phyloP scores from a whole-genome alignment of 2,888 invertebrate genomes.

The Merodon equestris region DNA sequence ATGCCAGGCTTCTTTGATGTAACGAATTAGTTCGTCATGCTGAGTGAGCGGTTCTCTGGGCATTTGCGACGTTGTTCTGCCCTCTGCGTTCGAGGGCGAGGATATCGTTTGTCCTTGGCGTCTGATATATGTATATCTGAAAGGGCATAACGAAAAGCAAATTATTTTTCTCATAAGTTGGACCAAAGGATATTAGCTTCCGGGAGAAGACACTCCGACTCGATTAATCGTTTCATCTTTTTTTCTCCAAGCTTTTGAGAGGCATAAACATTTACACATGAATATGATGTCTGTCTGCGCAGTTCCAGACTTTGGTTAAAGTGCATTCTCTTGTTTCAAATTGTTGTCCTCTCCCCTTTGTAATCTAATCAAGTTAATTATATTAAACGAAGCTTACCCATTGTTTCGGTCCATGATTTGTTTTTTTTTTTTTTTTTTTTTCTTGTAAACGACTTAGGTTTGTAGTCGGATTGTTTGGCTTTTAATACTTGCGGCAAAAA shows the following conservation, averaged over 20 bases:
- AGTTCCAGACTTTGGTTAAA: no score
- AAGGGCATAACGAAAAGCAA: slow-evolving; percentile 26
- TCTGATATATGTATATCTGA: slow-evolving; percentile 76
- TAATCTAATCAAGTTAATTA: no score
- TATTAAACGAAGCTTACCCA: slow-evolving; percentile 71
- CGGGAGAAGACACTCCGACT: no score
- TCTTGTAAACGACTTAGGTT: slow-evolving; percentile 27
- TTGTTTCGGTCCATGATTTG: slow-evolving; percentile 75
- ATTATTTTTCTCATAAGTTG: no score
- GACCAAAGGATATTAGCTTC: no score
- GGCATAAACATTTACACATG: no score
- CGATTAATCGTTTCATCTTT: no score
- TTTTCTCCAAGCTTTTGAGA: no score
- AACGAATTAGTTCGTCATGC: slow-evolving; percentile 89
- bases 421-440: slow-evolving; percentile 42
- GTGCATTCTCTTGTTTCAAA: no score
- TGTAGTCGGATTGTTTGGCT: slow-evolving; percentile 29
- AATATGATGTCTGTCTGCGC: no score
- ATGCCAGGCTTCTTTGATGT: slow-evolving; percentile 88
- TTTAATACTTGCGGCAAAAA: slow-evolving; percentile 13
- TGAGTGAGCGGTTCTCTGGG: slow-evolving; percentile 76
- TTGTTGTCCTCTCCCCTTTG: no score
- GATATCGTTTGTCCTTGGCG: slow-evolving; percentile 74
- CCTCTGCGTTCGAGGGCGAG: slow-evolving; percentile 69
- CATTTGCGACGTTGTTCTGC: slow-evolving; percentile 69